phyloP scores from a whole-genome alignment of 2,113 vertebrate genomes.

The Menura novaehollandiae region DNA sequence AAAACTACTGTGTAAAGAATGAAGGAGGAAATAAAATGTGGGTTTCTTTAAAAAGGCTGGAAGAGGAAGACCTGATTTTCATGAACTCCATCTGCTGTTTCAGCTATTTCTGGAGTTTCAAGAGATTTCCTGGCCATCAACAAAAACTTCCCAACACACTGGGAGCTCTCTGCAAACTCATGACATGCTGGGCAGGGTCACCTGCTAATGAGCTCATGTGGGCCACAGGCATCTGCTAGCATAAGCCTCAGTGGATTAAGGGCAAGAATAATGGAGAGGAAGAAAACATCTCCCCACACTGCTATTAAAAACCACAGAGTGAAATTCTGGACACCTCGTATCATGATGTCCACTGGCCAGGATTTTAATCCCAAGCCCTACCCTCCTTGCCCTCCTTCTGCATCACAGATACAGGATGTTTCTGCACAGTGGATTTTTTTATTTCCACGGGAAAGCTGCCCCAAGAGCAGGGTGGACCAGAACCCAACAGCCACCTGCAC shows the following conservation, averaged over 20 bases:
- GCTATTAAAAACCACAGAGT: neutral
- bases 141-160: neutral
- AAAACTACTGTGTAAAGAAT: slow-evolving; percentile 33
- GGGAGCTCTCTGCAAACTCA: neutral
- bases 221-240: neutral
- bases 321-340: neutral
- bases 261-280: neutral
- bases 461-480: neutral
- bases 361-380: neutral
- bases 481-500: neutral
- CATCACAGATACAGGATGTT: neutral
- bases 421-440: neutral
- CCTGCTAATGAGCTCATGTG: neutral
- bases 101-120: neutral
- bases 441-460: neutral
- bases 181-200: neutral
- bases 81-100: neutral
- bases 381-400: neutral
- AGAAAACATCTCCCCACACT: neutral
- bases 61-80: slow-evolving; percentile 53
- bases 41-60: neutral
- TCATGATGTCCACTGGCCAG: neutral
- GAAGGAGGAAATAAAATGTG: slow-evolving; percentile 18
- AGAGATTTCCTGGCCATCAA: slow-evolving; percentile 10
- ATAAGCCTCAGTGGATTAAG: neutral